Conservation (phyloP, 2,113 vertebrate species). For the Aspiorhynchus laticeps region DNA sequence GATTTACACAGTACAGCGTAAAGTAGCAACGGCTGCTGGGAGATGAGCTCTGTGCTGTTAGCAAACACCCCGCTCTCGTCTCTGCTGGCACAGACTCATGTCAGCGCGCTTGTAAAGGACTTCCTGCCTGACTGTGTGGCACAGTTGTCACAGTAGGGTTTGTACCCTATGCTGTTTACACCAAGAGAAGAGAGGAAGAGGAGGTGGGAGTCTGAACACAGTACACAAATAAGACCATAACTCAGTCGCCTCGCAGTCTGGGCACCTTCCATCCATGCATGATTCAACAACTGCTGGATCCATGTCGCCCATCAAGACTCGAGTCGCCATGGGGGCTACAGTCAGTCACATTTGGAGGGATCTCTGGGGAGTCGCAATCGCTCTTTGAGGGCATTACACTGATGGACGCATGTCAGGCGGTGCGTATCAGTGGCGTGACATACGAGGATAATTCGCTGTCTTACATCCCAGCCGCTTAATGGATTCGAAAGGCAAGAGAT, state of each 20-base stretch:
- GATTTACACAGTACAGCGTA: conserved; percentile 11
- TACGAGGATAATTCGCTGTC: conserved; percentile 60
- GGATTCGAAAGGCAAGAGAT: conserved; percentile 55
- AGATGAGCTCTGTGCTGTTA: conserved; percentile 17
- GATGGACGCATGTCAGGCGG: conserved; percentile 66
- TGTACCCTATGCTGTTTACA: conserved; percentile 49
- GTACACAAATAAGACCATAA: conserved; percentile 38
- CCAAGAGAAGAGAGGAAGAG: conserved; percentile 12
- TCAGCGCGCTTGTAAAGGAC: conserved; percentile 5
- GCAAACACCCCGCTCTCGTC: conserved; percentile 27
- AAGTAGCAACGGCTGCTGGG: not conserved
- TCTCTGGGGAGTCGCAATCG: conserved; percentile 30
- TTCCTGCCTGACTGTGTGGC: conserved; percentile 9
- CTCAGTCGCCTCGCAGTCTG: conserved; percentile 2
- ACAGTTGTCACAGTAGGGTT: conserved; percentile 51
- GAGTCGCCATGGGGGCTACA: conserved; percentile 42
- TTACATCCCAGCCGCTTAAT: conserved; percentile 59
- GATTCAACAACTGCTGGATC: conserved; percentile 38
- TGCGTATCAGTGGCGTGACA: conserved; percentile 57
- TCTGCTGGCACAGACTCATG: conserved; percentile 37
- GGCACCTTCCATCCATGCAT: conserved; percentile 11
- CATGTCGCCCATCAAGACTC: conserved; percentile 33
- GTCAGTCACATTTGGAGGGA: conserved; percentile 65
- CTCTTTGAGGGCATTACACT: conserved; percentile 58
- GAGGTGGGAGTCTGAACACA: conserved; percentile 26